Base-by-base conservation (phyloP, 2,113 vertebrate genomes). In the Galemys pyrenaicus region DNA sequence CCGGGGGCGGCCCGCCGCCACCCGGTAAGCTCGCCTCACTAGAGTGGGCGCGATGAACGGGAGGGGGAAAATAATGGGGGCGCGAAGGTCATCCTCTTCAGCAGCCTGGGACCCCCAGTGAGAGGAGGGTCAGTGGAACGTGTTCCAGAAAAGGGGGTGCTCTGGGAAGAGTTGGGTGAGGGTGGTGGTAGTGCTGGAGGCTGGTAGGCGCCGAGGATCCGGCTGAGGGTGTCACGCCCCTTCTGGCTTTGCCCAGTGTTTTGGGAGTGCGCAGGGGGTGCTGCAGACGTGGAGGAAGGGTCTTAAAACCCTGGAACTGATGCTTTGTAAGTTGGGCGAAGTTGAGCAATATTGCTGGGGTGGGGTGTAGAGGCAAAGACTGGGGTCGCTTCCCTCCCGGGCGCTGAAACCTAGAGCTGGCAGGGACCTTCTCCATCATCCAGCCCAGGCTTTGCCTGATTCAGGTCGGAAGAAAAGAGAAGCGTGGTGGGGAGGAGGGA, bases 21-120 rank as follows among this genome's bases (percentile, higher is more conserved):
- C 32, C 78, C 3, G 97, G 97, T 98, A 97, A 3, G 96, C 80
- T 17, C 30, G 26, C 41, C 20, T 26, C 19, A 60, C 2, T 51
- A 0, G 39, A 70, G 71, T 68, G 9, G 70, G 60, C 67, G 12
- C 16, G n/a, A 58, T 5, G 65, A 68, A 51, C 16, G 2, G 46
- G 39, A 26, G 41, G 30, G 35, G 24, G 2, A 19, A 54, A 84
- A n/a, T 16, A 35, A 5, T 3, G 46, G 51, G 30, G 39, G 67
- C 75, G 32, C 20, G 32, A 39, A 65, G 86, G 77, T 90, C 82
- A 56, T n/a, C n/a, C 41, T 26, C n/a, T 44, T 35, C 12, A 9
- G 70, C 35, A 11, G 44, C 19, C 19, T 15, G 32, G 3, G 28
- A 44, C 4, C 22, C n/a, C 64, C 20, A 6, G 49, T 32, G 77